Evolutionary conservation across 2,113 vertebrate species (phyloP).

Genomic region (Dunckerocampus dactyliophorus): DNA sequence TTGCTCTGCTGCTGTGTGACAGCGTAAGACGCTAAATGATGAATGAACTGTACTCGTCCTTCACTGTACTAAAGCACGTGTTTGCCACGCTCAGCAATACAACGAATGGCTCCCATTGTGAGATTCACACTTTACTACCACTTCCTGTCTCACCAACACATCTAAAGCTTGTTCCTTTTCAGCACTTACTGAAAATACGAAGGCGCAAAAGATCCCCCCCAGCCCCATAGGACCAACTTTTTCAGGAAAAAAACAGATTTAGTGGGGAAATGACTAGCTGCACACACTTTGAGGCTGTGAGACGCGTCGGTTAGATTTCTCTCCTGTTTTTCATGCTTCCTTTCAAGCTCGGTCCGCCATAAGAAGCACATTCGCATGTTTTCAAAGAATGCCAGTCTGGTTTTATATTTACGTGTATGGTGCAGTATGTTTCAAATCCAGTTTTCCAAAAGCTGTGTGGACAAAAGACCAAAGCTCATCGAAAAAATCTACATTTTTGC

Average conservation of each 20-base stretch:
- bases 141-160: constrained; percentile 35
- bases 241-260: constrained; percentile 1
- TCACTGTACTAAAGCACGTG: constrained; percentile 12
- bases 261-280: constrained; percentile 63
- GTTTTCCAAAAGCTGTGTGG: too few species aligned
- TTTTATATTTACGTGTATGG: too few species aligned
- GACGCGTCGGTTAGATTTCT: neutral
- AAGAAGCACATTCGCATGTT: too few species aligned
- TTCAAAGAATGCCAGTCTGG: too few species aligned
- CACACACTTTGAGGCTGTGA: constrained; percentile 47
- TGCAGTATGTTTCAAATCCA: too few species aligned
- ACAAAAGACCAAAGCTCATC: too few species aligned
- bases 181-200: neutral
- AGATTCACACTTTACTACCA: constrained; percentile 7
- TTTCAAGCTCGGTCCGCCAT: too few species aligned
- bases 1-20: constrained; percentile 48
- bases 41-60: constrained; percentile 41
- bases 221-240: neutral
- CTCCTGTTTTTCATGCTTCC: too few species aligned
- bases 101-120: neutral
- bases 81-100: constrained; percentile 15
- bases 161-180: constrained; percentile 24
- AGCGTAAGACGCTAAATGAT: constrained; percentile 56
- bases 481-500: too few species aligned
- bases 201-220: neutral